Evolutionary conservation across 64 coral and sea anemone genomes (phyloP).

Genomic region (Actinia equina): DNA sequence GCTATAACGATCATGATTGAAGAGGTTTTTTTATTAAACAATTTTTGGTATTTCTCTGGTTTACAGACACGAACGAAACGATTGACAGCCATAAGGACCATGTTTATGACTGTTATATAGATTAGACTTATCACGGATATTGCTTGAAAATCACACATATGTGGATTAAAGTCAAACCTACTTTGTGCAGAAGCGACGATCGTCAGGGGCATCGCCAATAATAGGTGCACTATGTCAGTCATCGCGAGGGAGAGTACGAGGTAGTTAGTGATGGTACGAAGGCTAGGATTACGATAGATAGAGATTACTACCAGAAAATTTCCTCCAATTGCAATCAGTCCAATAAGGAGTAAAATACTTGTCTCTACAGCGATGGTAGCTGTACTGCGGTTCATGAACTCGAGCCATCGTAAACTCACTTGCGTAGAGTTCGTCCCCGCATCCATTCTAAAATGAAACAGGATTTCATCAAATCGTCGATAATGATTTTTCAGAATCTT

Average conservation of each 20-base stretch:
- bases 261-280: conserved; percentile 36
- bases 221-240: conserved; percentile 10
- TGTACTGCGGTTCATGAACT: neutral
- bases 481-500: too few species aligned
- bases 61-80: conserved; percentile 37
- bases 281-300: conserved; percentile 10
- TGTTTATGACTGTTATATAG: neutral
- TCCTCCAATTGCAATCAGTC: conserved; percentile 12
- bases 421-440: too few species aligned
- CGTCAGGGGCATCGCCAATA: neutral
- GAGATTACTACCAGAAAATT: conserved; percentile 24
- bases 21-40: conserved; percentile 8
- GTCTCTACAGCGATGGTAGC: neutral
- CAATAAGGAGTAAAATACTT: neutral
- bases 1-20: neutral
- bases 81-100: conserved; percentile 37
- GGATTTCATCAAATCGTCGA: too few species aligned
- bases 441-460: too few species aligned
- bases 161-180: conserved; percentile 18
- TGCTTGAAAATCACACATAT: conserved; percentile 41
- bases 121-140: conserved; percentile 6
- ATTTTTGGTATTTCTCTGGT: conserved; percentile 17
- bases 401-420: too few species aligned
- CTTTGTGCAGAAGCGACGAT: neutral
- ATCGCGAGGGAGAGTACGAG: conserved; percentile 26